A percentile compares a stretch with the other conserved stretches of the same genome.
Conservation (phyloP, 2,888 invertebrate species). For the Pristionchus arcanus region DNA sequence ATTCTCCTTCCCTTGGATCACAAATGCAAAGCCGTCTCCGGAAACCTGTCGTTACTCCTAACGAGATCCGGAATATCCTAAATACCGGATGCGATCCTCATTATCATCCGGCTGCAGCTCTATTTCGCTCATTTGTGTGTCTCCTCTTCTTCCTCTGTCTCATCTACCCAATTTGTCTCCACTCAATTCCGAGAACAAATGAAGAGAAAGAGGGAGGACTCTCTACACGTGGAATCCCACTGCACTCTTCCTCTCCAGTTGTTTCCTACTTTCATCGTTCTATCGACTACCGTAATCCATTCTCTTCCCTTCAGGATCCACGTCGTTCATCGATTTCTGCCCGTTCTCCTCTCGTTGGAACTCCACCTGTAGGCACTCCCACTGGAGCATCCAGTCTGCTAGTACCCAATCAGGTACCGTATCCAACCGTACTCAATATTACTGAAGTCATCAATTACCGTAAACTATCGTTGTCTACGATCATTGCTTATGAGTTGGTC, state of each 20-base stretch:
- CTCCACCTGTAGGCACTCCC: constrained; percentile 39
- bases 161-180: constrained; percentile 26
- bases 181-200: constrained; percentile 40
- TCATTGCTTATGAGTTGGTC: no score
- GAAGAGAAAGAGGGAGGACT: constrained; percentile 25
- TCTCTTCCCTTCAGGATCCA: constrained; percentile 27
- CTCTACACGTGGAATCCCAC: background rate
- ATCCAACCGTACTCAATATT: background rate
- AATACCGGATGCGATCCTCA: background rate
- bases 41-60: background rate
- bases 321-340: constrained; percentile 38
- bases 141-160: constrained; percentile 3
- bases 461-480: background rate
- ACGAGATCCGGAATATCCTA: constrained; percentile 12
- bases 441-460: background rate
- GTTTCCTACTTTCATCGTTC: background rate
- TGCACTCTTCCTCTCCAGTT: background rate
- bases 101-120: background rate
- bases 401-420: constrained; percentile 28
- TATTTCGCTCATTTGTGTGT: constrained; percentile 1
- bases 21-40: background rate
- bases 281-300: background rate
- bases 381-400: background rate
- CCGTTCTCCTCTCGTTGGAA: constrained; percentile 46
- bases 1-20: background rate